A percentile compares a stretch with the other conserved stretches of the same genome.
Conservation (phyloP, 1,140 invertebrate species). For the Lepidostoma basale region DNA sequence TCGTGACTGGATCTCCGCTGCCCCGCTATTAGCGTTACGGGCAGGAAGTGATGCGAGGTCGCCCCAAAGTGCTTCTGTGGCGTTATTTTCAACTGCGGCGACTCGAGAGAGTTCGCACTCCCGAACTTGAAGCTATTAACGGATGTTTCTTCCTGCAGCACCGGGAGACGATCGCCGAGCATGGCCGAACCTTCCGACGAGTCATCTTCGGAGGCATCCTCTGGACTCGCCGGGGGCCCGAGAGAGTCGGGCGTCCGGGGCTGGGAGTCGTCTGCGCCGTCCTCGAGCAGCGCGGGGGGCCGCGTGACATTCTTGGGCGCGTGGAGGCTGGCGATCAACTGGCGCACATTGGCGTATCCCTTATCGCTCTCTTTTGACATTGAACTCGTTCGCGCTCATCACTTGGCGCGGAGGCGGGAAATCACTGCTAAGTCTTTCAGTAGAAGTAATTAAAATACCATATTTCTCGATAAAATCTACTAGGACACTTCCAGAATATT, state of each 20-base stretch:
- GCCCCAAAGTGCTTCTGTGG: not conserved
- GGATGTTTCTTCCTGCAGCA: constrained; percentile 33
- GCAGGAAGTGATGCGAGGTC: not conserved
- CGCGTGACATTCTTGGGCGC: constrained; percentile 57
- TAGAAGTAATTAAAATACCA: too few species aligned
- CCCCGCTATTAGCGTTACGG: not conserved
- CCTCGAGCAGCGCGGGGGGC: constrained; percentile 49
- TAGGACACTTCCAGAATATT: too few species aligned
- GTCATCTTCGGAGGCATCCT: not conserved
- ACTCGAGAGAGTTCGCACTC: constrained; percentile 20
- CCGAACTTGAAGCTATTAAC: not conserved
- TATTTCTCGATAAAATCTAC: too few species aligned
- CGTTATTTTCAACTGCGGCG: not conserved
- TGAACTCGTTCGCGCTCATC: constrained; percentile 24
- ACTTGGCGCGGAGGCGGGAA: not conserved
- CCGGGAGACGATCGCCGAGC: constrained; percentile 13
- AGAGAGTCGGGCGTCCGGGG: not conserved
- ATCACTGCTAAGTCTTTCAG: too few species aligned
- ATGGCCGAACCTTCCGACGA: constrained; percentile 9
- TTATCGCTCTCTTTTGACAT: constrained; percentile 38
- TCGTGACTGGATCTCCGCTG: constrained; percentile 26
- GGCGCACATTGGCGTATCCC: constrained; percentile 50
- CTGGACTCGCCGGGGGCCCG: not conserved
- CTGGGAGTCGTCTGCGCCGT: constrained; percentile 34
- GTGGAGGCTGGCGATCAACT: constrained; percentile 58